Conservation (phyloP, 2,797 vertebrate species). For the Neostethus bicornis region DNA sequence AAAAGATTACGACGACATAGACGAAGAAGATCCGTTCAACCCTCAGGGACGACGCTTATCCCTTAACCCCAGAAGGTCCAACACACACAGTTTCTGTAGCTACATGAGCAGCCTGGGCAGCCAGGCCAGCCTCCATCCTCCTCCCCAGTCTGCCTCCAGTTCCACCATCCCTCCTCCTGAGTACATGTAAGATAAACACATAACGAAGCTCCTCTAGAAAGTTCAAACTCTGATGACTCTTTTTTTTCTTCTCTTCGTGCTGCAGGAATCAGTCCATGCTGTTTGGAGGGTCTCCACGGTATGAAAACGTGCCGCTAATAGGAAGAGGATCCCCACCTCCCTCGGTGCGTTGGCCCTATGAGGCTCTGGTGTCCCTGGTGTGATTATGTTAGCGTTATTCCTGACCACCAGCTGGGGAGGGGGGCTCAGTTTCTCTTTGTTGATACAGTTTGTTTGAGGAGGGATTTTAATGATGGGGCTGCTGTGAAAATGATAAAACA, state of each 20-base stretch:
- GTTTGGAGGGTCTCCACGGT: conserved; percentile 93
- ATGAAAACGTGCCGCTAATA: conserved; percentile 95
- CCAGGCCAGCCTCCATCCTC: conserved; percentile 89
- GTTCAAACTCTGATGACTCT: conserved; percentile 31
- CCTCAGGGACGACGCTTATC: conserved; percentile 86
- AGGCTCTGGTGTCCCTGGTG: conserved; percentile 62
- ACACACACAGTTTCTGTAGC: conserved; percentile 95
- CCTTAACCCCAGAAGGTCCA: conserved; percentile 83
- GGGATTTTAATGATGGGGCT: too few species aligned
- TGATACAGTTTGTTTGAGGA: too few species aligned
- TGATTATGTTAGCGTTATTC: conserved; percentile 48
- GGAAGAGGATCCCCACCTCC: conserved; percentile 95
- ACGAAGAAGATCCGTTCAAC: conserved; percentile 95
- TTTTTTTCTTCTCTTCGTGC: conserved; percentile 19
- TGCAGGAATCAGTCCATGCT: conserved; percentile 94
- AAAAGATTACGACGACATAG: conserved; percentile 91
- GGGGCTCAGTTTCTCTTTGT: too few species aligned
- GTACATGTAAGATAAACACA: conserved; percentile 87
- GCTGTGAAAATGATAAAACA: too few species aligned
- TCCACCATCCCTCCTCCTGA: conserved; percentile 84
- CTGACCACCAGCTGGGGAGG: conserved; percentile 39
- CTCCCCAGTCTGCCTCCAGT: conserved; percentile 83
- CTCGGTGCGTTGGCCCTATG: conserved; percentile 84
- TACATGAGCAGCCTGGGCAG: conserved; percentile 93
- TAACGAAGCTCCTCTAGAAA: not conserved